Conservation (phyloP, 1,140 invertebrate genomes). For the Ceratina australensis region DNA sequence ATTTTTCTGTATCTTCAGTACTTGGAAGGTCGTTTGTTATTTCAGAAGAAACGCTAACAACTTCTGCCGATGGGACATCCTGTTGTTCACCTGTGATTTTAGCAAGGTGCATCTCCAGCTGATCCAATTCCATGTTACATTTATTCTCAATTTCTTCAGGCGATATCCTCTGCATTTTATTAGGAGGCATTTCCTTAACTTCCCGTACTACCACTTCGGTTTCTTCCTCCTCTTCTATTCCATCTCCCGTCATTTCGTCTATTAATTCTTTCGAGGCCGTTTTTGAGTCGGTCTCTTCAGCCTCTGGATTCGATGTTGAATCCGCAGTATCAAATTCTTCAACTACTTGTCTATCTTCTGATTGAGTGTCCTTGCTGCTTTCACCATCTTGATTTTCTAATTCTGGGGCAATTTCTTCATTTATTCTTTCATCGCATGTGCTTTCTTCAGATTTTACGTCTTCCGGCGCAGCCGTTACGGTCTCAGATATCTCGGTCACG, state of each 20-base stretch:
- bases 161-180: conserved; percentile 37
- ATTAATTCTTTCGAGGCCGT: conserved; percentile 24
- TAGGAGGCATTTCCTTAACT: conserved; percentile 33
- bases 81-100: conserved; percentile 69
- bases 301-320: conserved; percentile 20
- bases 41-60: conserved; percentile 62
- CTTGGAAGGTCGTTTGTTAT: conserved; percentile 61
- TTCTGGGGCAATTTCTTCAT: conserved; percentile 41
- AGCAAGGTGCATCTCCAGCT: conserved; percentile 64
- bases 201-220: conserved; percentile 34
- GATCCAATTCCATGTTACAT: conserved; percentile 54
- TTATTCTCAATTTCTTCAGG: conserved; percentile 57
- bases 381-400: conserved; percentile 30
- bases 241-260: conserved; percentile 52
- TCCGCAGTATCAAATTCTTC: conserved; percentile 41
- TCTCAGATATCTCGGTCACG: conserved; percentile 49
- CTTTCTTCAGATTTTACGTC: conserved; percentile 48
- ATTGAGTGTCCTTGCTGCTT: conserved; percentile 31
- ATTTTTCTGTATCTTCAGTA: conserved; percentile 66
- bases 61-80: conserved; percentile 57
- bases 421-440: conserved; percentile 39
- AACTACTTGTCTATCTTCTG: conserved; percentile 43
- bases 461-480: conserved; percentile 23
- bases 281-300: conserved; percentile 45
- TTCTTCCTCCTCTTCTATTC: conserved; percentile 61